Evolutionary conservation across 1,140 invertebrate species (phyloP).

Genomic region (Dreissena rostriformis): DNA sequence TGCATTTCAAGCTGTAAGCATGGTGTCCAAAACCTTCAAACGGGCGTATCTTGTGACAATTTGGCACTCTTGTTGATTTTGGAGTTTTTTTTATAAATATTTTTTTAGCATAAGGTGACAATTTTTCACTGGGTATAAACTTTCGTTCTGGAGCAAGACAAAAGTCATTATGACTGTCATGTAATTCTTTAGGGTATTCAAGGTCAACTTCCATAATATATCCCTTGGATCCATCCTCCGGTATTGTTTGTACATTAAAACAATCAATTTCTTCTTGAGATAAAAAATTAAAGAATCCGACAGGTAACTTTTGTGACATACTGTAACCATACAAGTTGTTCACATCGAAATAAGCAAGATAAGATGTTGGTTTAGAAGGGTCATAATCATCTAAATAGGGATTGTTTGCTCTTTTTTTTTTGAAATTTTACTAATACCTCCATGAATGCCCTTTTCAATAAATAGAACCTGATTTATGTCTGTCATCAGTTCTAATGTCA

Average conservation of each 20-base stretch:
- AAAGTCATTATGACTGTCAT: constrained; percentile 83
- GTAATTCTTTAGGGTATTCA: constrained; percentile 78
- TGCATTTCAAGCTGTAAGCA: too few relatives aligned
- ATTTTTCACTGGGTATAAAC: constrained; percentile 1
- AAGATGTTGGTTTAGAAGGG: background rate
- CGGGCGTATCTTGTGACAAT: too few relatives aligned
- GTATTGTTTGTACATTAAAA: constrained; percentile 74
- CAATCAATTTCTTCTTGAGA: constrained; percentile 65
- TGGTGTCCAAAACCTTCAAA: too few relatives aligned
- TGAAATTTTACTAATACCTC: constrained; percentile 38
- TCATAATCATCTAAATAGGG: constrained; percentile 37
- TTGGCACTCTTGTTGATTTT: too few relatives aligned
- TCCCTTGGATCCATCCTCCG: constrained; percentile 78
- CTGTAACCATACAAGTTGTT: constrained; percentile 31
- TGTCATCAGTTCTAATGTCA: constrained; percentile 49
- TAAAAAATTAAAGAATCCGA: constrained; percentile 77
- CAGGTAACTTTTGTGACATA: constrained; percentile 49
- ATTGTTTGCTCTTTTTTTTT: constrained; percentile 41
- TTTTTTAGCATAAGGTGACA: constrained; percentile 39
- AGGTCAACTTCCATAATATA: constrained; percentile 83
- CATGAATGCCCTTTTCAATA: constrained; percentile 47
- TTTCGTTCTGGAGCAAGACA: constrained; percentile 80
- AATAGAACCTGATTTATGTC: constrained; percentile 48
- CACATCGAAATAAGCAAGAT: constrained; percentile 15
- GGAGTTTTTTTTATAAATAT: too few relatives aligned